These are phyloP conservation scores for Microctonus aethiopoides DNA, from an alignment of 2,888 invertebrate genomes.

Conservation along the genomic window DNA sequence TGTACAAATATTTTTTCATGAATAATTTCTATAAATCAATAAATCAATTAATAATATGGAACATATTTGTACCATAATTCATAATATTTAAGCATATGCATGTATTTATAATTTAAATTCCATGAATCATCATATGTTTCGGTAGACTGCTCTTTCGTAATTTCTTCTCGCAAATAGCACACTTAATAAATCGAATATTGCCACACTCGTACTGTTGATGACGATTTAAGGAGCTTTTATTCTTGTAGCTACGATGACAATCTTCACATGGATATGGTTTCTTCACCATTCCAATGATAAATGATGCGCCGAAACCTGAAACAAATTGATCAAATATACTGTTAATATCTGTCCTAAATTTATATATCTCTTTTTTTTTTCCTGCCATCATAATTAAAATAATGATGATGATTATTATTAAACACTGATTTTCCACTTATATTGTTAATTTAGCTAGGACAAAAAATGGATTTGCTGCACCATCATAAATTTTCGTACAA, in stretches of 20 bases:
- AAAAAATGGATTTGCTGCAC: too few species aligned
- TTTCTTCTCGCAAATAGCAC: constrained; percentile 36
- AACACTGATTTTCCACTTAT: not conserved
- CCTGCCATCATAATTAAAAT: not conserved
- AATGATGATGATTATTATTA: not conserved
- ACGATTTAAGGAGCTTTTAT: constrained; percentile 59
- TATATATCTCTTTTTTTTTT: not conserved
- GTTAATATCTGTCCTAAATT: constrained; percentile 45
- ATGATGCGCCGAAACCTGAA: constrained; percentile 41
- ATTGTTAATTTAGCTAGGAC: too few species aligned
- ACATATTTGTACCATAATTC: not conserved
- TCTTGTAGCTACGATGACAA: constrained; percentile 58
- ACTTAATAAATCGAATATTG: constrained; percentile 43
- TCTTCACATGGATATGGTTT: constrained; percentile 45
- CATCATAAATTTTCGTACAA: not conserved
- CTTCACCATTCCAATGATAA: constrained; percentile 6
- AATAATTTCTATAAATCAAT: not conserved
- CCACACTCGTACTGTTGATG: constrained; percentile 53
- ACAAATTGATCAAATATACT: constrained; percentile 42
- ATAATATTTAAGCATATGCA: not conserved
- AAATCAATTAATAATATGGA: not conserved
- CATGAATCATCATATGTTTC: constrained; percentile 47
- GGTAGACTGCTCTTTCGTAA: constrained; percentile 47
- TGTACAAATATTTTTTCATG: not conserved
- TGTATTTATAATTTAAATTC: constrained; percentile 28